These are phyloP conservation scores for Limulus polyphemus DNA, from an alignment of 2,888 invertebrate species.

Conservation along the genomic window DNA sequence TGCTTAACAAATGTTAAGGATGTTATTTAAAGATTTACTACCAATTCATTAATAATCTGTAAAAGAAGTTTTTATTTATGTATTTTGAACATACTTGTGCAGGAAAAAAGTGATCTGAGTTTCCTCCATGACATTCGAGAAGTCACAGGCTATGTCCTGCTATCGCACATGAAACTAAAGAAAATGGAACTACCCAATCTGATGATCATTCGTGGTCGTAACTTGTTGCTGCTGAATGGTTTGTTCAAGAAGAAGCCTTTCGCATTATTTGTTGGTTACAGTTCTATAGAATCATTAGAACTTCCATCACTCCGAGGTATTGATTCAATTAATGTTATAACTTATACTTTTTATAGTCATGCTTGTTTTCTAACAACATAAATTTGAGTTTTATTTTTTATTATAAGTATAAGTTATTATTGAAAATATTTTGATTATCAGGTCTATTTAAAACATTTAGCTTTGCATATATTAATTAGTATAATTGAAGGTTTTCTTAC, in stretches of 20 bases:
- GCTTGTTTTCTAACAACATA: too few relatives aligned
- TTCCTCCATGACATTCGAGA: conserved; percentile 82
- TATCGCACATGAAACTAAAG: conserved; percentile 77
- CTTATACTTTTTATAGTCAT: too few relatives aligned
- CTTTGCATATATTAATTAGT: too few relatives aligned
- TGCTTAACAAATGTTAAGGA: too few relatives aligned
- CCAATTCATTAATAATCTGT: too few relatives aligned
- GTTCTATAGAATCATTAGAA: conserved; percentile 72
- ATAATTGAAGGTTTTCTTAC: too few relatives aligned
- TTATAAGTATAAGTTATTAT: too few relatives aligned
- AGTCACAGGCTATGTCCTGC: conserved; percentile 90
- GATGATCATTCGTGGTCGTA: conserved; percentile 86
- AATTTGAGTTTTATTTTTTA: too few relatives aligned
- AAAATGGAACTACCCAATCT: conserved; percentile 72
- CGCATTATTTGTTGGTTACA: conserved; percentile 71
- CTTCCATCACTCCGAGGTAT: conserved; percentile 64
- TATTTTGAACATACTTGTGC: conserved; percentile 3
- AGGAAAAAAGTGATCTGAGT: conserved; percentile 69
- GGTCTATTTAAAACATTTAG: too few relatives aligned
- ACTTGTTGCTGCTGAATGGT: conserved; percentile 71
- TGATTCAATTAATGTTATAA: conserved; percentile 1
- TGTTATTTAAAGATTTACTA: too few relatives aligned
- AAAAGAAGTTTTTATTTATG: too few relatives aligned
- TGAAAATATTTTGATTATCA: too few relatives aligned
- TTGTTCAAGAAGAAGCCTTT: conserved; percentile 71